phyloP scores from a whole-genome alignment of 2,113 vertebrate genomes.

The Tricholaema leucomelas region DNA sequence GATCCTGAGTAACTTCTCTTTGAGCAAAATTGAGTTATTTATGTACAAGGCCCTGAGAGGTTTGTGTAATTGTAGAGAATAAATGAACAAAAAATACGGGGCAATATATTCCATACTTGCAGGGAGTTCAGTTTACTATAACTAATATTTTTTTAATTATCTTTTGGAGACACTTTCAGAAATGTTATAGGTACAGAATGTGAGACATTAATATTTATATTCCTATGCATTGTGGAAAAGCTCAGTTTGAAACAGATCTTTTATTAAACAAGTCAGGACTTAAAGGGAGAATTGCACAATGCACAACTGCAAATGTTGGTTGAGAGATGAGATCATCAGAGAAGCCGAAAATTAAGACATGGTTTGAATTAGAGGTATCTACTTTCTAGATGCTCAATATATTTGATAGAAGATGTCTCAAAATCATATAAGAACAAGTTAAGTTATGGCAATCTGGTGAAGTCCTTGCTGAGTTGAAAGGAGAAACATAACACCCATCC shows the following conservation, averaged over 20 bases:
- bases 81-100: not conserved
- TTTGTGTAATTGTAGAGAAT: not conserved
- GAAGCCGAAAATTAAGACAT: not conserved
- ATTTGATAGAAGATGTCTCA: not conserved
- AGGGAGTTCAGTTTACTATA: not conserved
- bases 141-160: not conserved
- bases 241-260: not conserved
- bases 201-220: not conserved
- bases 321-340: not conserved
- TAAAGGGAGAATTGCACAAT: not conserved
- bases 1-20: not conserved
- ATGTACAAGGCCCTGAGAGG: not conserved
- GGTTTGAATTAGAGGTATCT: not conserved
- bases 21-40: not conserved
- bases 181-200: not conserved
- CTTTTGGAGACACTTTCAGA: not conserved
- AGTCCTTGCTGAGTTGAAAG: too few species aligned
- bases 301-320: not conserved
- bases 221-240: not conserved
- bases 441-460: too few species aligned
- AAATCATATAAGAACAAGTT: not conserved
- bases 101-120: not conserved
- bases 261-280: not conserved
- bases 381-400: not conserved
- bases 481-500: too few species aligned